Evolutionary conservation across 2,888 invertebrate genomes (phyloP), one percentile per base, ranked within the genome.

Genomic region (Chrysomela aeneicollis): DNA sequence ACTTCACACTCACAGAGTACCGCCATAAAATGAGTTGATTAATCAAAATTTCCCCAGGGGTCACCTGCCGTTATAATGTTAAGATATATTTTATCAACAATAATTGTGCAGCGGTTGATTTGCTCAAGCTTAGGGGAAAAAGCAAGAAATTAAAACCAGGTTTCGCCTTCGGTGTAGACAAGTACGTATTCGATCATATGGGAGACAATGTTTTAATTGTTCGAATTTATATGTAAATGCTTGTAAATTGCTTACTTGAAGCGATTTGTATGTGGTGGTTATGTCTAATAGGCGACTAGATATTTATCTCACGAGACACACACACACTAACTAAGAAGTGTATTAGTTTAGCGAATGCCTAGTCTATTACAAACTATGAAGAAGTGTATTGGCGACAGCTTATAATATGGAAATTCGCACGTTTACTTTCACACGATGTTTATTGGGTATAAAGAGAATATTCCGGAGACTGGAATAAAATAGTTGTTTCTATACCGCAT

Each of bases 211-310:
- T 63, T 67, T 67, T 66, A 66, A 66, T 66, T 61, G 63, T 68
- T 68, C 53, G 58, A 63, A 68, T 68, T 66, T 66, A 63, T 66
- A 68, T 68, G 66, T 63, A 68, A 68, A 68, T 68, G 51, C 53
- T 60, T 68, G 66, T 66, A 68, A 68, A 68, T 68, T 50, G 60
- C 58, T 49, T 49, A 63, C 66, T 64, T 65, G 63, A 49, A 63
- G 65, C 54, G 50, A 52, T 61, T 46, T 26, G 42, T 19, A 26
- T 53, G 26, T 35, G 35, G 35, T 54, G 35, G 54, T 55, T 55
- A 55, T 42, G 55, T 57, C 57, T 57, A 46, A 57, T 57, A 42
- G 21, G 55, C 42, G 22, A 55, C 37, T 55, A 42, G 55, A 55
- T 55, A 55, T 55, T 55, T 55, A 55, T 55, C 55, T 37, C 42